Evolutionary conservation across 2,797 vertebrate species (phyloP).

Genomic region (Mus minutoides): DNA sequence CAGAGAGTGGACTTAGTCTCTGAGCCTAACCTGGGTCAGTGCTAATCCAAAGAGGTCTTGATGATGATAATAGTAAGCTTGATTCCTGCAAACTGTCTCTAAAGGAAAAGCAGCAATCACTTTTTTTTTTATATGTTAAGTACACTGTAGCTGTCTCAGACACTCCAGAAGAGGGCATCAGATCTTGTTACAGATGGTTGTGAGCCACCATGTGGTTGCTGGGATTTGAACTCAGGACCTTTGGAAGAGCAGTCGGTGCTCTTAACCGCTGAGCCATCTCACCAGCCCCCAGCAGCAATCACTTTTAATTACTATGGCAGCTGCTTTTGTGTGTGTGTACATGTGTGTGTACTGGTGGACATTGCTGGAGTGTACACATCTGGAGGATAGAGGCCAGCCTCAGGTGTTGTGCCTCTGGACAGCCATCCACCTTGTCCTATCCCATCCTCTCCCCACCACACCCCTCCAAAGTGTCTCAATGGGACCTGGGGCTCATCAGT

Average conservation of each 20-base stretch:
- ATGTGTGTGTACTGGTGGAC: background rate
- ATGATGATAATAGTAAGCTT: background rate
- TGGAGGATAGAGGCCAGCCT: background rate
- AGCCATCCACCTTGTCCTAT: background rate
- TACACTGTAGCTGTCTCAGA: too few species aligned
- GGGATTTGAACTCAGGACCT: too few species aligned
- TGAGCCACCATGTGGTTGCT: too few species aligned
- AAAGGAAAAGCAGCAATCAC: background rate
- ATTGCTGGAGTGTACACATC: background rate
- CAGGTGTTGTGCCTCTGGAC: background rate
- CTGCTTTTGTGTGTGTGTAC: background rate
- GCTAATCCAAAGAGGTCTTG: slow-evolving; percentile 20
- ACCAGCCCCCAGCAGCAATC: too few species aligned
- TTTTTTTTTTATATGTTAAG: too few species aligned
- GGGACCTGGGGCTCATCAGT: background rate
- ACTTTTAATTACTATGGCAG: background rate
- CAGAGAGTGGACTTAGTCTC: background rate
- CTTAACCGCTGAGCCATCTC: too few species aligned
- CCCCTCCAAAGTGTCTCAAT: background rate
- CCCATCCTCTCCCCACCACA: background rate
- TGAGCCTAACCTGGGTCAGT: background rate
- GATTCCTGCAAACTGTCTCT: slow-evolving; percentile 40
- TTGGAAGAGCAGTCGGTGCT: too few species aligned
- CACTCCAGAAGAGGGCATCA: too few species aligned
- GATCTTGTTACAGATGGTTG: too few species aligned